A percentile compares a stretch with the other conserved stretches of the same genome.
These are phyloP conservation scores for Formica selysi DNA, from an alignment of 1,140 invertebrate genomes.

Conservation along the genomic window DNA sequence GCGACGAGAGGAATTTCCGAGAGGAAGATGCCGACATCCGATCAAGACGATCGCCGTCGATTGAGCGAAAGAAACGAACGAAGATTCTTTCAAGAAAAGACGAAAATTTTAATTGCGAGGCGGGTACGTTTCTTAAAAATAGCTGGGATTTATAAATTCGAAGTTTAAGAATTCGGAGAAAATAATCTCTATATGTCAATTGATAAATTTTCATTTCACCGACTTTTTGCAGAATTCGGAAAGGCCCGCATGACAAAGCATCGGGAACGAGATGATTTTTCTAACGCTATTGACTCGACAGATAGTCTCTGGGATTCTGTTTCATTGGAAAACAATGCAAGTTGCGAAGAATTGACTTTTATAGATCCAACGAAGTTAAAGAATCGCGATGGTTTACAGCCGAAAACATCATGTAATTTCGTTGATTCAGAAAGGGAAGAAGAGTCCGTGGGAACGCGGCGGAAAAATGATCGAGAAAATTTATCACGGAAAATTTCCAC, in stretches of 20 bases:
- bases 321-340: constrained; percentile 6
- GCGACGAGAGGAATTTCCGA: not conserved
- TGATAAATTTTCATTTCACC: not conserved
- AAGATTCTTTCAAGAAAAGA: not conserved
- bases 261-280: not conserved
- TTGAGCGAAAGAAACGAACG: constrained; percentile 19
- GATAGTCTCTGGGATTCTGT: constrained; percentile 22
- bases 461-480: not conserved
- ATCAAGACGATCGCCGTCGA: not conserved
- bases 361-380: not conserved
- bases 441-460: not conserved
- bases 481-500: not conserved
- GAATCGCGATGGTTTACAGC: not conserved
- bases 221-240: not conserved
- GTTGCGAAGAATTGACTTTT: not conserved
- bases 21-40: not conserved
- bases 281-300: not conserved
- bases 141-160: not conserved
- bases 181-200: not conserved
- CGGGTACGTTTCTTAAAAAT: not conserved
- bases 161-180: not conserved
- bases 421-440: not conserved
- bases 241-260: not conserved
- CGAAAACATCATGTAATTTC: not conserved
- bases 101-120: not conserved